A percentile compares a stretch with the other conserved stretches of the same genome.
Evolutionary conservation across 2,113 vertebrate genomes (phyloP).

Genomic region (Nothocercus nigrocapillus): DNA sequence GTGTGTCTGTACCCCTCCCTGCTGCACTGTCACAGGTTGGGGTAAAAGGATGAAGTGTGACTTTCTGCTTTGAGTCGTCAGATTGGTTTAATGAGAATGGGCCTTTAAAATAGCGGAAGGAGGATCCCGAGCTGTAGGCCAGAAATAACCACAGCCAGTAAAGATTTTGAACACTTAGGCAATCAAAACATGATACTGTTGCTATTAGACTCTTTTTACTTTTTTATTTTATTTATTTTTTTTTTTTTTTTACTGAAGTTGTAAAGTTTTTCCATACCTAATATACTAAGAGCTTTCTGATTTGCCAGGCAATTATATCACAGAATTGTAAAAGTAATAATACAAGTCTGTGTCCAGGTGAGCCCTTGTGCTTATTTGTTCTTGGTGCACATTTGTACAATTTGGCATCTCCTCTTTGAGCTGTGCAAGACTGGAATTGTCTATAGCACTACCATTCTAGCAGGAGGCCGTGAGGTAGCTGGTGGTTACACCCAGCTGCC

Average conservation of each 20-base stretch:
- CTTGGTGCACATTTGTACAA: not conserved
- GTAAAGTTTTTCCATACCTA: not conserved
- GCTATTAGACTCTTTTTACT: not conserved
- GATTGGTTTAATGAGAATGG: not conserved
- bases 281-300: not conserved
- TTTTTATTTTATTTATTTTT: not conserved
- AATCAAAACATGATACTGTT: not conserved
- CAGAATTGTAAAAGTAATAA: not conserved
- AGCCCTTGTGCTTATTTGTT: not conserved
- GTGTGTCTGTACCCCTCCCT: not conserved
- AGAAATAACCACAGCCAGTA: not conserved
- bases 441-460: not conserved
- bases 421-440: not conserved
- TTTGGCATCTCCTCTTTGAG: not conserved
- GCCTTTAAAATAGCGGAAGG: not conserved
- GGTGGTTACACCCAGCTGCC: conserved; percentile 10
- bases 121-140: not conserved
- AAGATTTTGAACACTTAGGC: not conserved
- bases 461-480: not conserved
- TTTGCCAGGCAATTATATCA: not conserved
- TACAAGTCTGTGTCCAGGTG: not conserved
- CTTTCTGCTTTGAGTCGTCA: not conserved
- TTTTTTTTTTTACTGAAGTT: not conserved
- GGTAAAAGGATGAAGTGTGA: not conserved
- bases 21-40: not conserved